A percentile compares a stretch with the other conserved stretches of the same genome.
Evolutionary conservation across 2,113 vertebrate genomes (phyloP).

Genomic region (Oreamnos americanus): DNA sequence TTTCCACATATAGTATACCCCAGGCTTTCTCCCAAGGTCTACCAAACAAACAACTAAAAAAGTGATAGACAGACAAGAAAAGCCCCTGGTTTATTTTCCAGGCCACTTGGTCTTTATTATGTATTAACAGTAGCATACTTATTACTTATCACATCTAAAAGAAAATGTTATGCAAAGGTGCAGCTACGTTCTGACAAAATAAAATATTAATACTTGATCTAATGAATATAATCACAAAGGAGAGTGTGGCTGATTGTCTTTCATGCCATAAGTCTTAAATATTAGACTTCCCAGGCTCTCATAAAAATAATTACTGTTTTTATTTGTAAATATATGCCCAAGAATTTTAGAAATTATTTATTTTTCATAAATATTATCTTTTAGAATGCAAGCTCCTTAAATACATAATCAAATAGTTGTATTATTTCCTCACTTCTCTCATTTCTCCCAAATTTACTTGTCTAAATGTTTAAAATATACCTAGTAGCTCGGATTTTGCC

Average conservation of each 20-base stretch:
- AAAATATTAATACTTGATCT: neutral
- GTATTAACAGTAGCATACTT: neutral
- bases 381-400: neutral
- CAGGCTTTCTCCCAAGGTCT: neutral
- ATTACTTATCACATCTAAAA: slow-evolving; percentile 10
- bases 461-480: neutral
- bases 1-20: neutral
- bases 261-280: neutral
- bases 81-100: neutral
- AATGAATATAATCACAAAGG: neutral
- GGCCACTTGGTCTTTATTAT: neutral
- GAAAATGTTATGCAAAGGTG: neutral
- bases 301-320: neutral
- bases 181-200: neutral
- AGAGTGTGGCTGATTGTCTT: neutral
- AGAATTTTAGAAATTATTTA: neutral
- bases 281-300: neutral
- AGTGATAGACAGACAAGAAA: neutral
- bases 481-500: neutral
- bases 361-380: neutral
- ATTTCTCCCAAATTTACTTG: neutral
- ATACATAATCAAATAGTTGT: neutral
- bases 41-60: neutral
- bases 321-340: neutral
- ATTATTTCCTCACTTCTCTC: neutral